These are phyloP conservation scores for Notamacropus eugenii DNA, from an alignment of 2,797 vertebrate species.

Conservation along the genomic window DNA sequence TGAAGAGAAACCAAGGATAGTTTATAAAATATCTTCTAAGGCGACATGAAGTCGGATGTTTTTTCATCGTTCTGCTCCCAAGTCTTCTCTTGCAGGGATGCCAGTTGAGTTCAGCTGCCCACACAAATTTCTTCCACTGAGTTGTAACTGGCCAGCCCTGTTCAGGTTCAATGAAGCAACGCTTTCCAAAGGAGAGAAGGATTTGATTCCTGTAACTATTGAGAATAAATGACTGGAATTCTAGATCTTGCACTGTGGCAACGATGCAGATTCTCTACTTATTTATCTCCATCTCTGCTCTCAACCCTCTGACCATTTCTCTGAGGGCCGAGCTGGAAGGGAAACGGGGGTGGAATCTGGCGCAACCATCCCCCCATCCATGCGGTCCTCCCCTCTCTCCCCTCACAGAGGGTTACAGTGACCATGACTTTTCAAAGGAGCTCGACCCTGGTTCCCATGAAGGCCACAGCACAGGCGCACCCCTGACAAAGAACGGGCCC, in stretches of 20 bases:
- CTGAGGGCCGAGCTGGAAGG: background rate
- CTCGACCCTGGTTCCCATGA: rapidly evolving
- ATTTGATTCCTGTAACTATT: background rate
- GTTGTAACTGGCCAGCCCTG: too few relatives aligned
- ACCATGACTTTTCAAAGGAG: rapidly evolving
- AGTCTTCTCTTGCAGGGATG: background rate
- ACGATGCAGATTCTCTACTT: background rate
- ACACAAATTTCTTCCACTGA: background rate
- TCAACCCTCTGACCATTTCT: rapidly evolving
- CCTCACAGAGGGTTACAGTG: rapidly evolving
- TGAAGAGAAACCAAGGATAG: background rate
- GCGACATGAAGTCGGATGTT: background rate
- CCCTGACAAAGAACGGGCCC: background rate
- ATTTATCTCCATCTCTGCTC: rapidly evolving
- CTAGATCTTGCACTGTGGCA: background rate
- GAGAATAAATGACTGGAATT: background rate
- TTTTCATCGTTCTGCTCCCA: background rate
- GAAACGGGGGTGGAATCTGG: background rate
- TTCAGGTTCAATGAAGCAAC: too few relatives aligned
- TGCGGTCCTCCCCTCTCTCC: background rate
- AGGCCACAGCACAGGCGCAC: rapidly evolving
- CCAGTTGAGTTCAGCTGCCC: background rate
- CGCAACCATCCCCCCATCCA: too few relatives aligned
- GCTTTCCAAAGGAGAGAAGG: background rate
- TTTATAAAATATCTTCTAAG: too few relatives aligned